Conservation (phyloP, 2,888 invertebrate genomes). For the Ceramica pisi region DNA sequence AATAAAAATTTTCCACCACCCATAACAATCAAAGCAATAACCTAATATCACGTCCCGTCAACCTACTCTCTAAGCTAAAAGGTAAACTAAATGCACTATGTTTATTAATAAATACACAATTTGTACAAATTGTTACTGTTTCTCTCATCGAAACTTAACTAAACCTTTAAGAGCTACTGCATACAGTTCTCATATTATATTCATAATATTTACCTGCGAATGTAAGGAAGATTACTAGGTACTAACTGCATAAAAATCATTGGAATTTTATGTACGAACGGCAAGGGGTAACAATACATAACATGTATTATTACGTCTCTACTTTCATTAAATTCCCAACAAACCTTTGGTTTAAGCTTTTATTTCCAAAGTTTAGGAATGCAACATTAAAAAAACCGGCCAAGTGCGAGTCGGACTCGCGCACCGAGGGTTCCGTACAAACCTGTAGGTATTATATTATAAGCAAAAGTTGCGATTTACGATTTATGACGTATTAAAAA, state of each 20-base stretch:
- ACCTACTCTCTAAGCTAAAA: slow-evolving; percentile 48
- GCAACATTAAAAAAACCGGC: slow-evolving; percentile 25
- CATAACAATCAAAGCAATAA: slow-evolving; percentile 53
- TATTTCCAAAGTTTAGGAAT: slow-evolving; percentile 48
- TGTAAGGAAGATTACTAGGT: slow-evolving; percentile 54
- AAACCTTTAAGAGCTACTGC: slow-evolving; percentile 38
- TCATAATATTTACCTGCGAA: slow-evolving; percentile 54
- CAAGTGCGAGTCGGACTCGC: no score
- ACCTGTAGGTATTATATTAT: no score
- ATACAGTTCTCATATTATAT: slow-evolving; percentile 33
- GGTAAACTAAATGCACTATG: slow-evolving; percentile 64
- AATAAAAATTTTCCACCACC: slow-evolving; percentile 48
- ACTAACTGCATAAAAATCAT: slow-evolving; percentile 35
- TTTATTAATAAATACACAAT: slow-evolving; percentile 63
- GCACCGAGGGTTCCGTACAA: no score
- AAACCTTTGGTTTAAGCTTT: slow-evolving; percentile 48
- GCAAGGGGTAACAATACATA: slow-evolving; percentile 21
- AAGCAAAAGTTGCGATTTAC: no score
- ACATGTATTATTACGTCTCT: slow-evolving; percentile 14
- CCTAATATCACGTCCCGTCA: slow-evolving; percentile 58
- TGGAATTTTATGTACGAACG: slow-evolving; percentile 34
- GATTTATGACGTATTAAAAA: no score
- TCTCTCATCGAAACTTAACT: slow-evolving; percentile 55
- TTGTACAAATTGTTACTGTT: slow-evolving; percentile 62
- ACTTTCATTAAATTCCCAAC: slow-evolving; percentile 22